phyloP scores from a whole-genome alignment of 2,113 vertebrate species.

The Orientallactaga bullata region DNA sequence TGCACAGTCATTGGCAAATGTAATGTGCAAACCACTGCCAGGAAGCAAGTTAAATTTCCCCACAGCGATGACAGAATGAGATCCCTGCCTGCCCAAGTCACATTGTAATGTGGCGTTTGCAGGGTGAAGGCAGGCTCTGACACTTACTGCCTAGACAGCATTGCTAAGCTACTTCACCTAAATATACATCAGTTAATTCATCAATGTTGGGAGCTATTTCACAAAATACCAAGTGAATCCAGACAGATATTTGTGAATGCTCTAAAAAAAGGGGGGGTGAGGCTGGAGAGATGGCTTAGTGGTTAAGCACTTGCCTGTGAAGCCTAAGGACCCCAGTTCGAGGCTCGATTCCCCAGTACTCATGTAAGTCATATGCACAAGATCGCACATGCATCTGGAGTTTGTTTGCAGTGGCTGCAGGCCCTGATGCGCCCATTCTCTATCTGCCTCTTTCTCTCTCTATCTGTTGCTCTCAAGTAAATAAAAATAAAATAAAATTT shows the following conservation, averaged over 20 bases:
- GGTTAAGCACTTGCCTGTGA: no score
- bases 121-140: not conserved
- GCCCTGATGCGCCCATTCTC: no score
- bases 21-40: not conserved
- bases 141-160: not conserved
- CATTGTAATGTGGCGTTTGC: not conserved
- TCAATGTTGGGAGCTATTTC: not conserved
- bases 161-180: not conserved
- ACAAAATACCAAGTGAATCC: not conserved
- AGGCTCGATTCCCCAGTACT: no score
- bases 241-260: not conserved
- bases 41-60: not conserved
- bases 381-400: no score
- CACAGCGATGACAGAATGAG: fast-evolving
- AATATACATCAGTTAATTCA: not conserved
- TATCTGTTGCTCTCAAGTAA: no score
- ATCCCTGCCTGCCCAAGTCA: not conserved
- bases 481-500: no score
- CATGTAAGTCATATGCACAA: no score
- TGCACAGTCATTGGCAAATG: not conserved
- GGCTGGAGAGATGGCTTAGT: no score
- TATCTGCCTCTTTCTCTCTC: no score
- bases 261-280: not conserved
- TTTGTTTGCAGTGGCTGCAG: no score
- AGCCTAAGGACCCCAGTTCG: no score